These are phyloP conservation scores for Papilio demoleus DNA, from an alignment of 2,888 invertebrate species.

Conservation along the genomic window DNA sequence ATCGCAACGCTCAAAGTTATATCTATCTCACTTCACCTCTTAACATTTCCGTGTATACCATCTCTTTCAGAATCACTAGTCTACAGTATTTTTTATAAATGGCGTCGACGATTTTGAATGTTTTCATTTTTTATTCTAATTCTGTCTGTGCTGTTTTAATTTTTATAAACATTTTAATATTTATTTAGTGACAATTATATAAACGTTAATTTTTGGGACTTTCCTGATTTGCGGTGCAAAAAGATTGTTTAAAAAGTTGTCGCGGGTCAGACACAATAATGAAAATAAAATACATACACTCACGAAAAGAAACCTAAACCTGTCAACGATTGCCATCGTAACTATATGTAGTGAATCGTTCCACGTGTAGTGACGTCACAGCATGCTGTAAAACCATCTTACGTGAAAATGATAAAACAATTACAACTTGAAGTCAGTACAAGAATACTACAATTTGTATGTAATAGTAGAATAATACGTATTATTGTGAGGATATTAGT, in stretches of 20 bases:
- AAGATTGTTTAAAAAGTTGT: no score
- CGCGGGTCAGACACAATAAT: no score
- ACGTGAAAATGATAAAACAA: constrained; percentile 46
- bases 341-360: constrained; percentile 29
- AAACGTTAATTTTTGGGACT: not conserved
- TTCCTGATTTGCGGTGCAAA: not conserved
- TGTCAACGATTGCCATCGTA: constrained; percentile 4
- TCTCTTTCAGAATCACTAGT: constrained; percentile 1
- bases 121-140: not conserved
- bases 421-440: not conserved
- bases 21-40: constrained; percentile 4
- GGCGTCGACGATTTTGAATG: not conserved
- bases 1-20: constrained; percentile 3
- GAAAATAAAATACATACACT: no score
- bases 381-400: constrained; percentile 1
- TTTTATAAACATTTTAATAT: not conserved
- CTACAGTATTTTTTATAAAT: not conserved
- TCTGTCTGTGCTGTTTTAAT: not conserved
- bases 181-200: not conserved
- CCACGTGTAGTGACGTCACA: constrained; percentile 38
- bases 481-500: not conserved
- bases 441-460: not conserved
- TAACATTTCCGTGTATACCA: not conserved
- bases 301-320: no score
- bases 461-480: not conserved